Percentiles rank a stretch among this genome's conserved stretches.
These are phyloP conservation scores for Tautogolabrus adspersus DNA, from an alignment of 2,113 vertebrate genomes.

Conservation along the genomic window DNA sequence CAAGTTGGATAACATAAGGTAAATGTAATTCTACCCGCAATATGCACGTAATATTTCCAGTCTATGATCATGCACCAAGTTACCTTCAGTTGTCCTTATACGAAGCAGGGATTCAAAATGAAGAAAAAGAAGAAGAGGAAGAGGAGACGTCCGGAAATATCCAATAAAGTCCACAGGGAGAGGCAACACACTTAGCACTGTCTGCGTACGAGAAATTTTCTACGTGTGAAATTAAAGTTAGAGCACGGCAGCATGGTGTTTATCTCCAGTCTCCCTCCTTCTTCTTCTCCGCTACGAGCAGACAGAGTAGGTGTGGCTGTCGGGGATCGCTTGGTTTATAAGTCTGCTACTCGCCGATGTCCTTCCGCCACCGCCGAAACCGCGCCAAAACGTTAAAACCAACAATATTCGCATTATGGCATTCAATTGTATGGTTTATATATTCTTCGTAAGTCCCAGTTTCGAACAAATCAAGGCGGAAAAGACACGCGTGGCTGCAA, in stretches of 20 bases:
- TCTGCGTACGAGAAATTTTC: neutral
- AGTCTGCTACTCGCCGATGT: neutral
- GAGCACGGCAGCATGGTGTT: slow-evolving; percentile 51
- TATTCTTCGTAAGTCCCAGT: rapidly evolving
- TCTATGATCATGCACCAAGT: slow-evolving; percentile 4
- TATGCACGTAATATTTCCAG: no score
- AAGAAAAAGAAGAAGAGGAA: neutral
- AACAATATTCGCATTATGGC: rapidly evolving
- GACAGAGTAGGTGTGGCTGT: slow-evolving; percentile 81
- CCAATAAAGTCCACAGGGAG: slow-evolving; percentile 28
- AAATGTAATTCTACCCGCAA: no score
- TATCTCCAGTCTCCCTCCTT: neutral
- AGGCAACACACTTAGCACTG: rapidly evolving
- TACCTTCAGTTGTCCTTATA: slow-evolving; percentile 32
- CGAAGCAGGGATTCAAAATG: neutral
- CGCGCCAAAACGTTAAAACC: slow-evolving; percentile 80
- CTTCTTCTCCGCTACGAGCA: neutral
- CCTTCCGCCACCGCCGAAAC: slow-evolving; percentile 68
- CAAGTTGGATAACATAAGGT: neutral
- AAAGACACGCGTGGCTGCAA: rapidly evolving
- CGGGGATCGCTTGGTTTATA: slow-evolving; percentile 57
- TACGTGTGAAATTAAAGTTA: slow-evolving; percentile 37
- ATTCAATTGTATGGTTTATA: rapidly evolving
- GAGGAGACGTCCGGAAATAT: slow-evolving; percentile 5
- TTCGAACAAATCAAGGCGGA: neutral